Evolutionary conservation across 2,113 vertebrate genomes (phyloP).

Genomic region (Rhinichthys klamathensis): DNA sequence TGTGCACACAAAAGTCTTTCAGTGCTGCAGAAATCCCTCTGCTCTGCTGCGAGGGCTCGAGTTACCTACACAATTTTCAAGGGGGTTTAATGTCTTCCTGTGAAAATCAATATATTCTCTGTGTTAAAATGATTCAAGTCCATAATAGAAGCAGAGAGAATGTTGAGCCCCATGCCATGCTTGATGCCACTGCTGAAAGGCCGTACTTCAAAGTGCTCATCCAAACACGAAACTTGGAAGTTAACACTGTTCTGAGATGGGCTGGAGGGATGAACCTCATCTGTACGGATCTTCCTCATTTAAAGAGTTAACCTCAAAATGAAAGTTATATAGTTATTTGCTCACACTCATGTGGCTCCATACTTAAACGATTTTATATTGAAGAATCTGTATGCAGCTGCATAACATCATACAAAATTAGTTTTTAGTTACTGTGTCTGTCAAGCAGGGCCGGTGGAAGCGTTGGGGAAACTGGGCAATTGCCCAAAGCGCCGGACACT

Average conservation of each 20-base stretch:
- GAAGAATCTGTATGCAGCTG: neutral
- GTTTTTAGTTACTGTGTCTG: neutral
- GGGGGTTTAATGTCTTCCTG: constrained; percentile 92
- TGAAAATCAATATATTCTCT: constrained; percentile 92
- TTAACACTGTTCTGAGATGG: constrained; percentile 61
- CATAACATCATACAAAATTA: neutral
- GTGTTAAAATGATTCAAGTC: constrained; percentile 88
- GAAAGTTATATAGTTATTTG: neutral
- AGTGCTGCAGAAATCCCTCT: constrained; percentile 85
- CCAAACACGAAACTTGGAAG: constrained; percentile 46
- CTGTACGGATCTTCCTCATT: neutral
- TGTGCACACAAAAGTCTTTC: constrained; percentile 82
- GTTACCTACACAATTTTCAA: constrained; percentile 87
- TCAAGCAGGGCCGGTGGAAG: too few relatives aligned
- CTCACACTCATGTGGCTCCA: neutral
- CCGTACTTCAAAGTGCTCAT: constrained; percentile 74
- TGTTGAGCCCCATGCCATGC: constrained; percentile 67
- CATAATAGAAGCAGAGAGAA: constrained; percentile 81
- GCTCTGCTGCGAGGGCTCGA: constrained; percentile 80
- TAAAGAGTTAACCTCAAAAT: neutral
- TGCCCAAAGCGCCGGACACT: too few relatives aligned
- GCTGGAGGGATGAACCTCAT: neutral
- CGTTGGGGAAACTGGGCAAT: too few relatives aligned
- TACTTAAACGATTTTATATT: neutral
- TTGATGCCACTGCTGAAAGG: constrained; percentile 78